phyloP scores from a whole-genome alignment of 1,140 invertebrate genomes.

The Protaetia brevitarsis region DNA sequence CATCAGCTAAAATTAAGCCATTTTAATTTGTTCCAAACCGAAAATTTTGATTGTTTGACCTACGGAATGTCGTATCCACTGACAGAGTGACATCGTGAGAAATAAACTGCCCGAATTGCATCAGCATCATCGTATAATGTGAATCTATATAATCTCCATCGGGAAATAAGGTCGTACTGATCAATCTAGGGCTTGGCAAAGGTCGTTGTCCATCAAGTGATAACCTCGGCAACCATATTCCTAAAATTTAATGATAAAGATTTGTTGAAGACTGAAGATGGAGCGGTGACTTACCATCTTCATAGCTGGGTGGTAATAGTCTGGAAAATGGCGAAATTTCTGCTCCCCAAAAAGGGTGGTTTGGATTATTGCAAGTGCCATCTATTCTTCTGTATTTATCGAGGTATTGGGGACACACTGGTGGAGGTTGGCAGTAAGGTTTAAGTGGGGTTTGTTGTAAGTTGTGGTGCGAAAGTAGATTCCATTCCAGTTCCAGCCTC shows the following conservation, averaged over 20 bases:
- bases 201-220: constrained; percentile 47
- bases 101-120: constrained; percentile 79
- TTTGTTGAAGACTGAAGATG: not conserved
- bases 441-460: constrained; percentile 48
- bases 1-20: constrained; percentile 52
- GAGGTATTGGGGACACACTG: constrained; percentile 45
- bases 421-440: constrained; percentile 48
- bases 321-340: constrained; percentile 70
- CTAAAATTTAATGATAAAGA: constrained; percentile 36
- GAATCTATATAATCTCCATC: constrained; percentile 60
- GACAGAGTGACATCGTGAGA: constrained; percentile 76
- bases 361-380: constrained; percentile 75
- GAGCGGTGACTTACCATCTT: constrained; percentile 63
- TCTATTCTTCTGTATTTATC: constrained; percentile 64
- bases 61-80: constrained; percentile 63
- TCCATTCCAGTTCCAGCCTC: constrained; percentile 50
- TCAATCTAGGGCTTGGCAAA: constrained; percentile 64
- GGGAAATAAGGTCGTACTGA: constrained; percentile 57
- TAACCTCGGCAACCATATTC: constrained; percentile 52
- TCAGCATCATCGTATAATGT: constrained; percentile 67
- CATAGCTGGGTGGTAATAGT: constrained; percentile 75
- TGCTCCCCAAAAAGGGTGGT: constrained; percentile 68
- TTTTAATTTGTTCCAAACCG: constrained; percentile 20
- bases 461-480: constrained; percentile 47
- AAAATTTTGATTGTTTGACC: constrained; percentile 34